Conservation (phyloP, 2,888 invertebrate genomes). For the Morinoia aosen region DNA sequence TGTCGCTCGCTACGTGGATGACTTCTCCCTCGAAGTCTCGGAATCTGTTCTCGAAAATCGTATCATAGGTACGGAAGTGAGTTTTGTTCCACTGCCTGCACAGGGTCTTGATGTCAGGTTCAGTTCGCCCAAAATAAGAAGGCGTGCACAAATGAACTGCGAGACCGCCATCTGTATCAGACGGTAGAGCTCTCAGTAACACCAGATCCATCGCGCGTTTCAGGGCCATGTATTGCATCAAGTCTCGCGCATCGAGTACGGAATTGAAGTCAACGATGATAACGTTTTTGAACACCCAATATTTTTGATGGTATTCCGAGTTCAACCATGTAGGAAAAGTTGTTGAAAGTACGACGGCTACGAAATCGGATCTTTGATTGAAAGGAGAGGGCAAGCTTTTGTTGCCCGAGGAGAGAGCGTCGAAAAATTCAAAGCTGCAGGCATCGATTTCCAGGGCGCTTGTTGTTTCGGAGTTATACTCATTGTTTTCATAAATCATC, state of each 20-base stretch:
- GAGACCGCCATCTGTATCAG: neutral
- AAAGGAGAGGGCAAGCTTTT: neutral
- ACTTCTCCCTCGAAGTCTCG: conserved; percentile 54
- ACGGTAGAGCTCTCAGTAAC: neutral
- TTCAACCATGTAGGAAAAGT: neutral
- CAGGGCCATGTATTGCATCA: neutral
- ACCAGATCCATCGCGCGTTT: neutral
- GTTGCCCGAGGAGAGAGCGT: neutral
- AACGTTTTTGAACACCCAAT: neutral
- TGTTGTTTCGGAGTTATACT: neutral
- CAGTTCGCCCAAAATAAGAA: neutral
- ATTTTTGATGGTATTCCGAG: neutral
- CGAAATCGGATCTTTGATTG: neutral
- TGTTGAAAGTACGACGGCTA: neutral
- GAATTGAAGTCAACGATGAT: neutral
- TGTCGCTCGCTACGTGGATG: conserved; percentile 58
- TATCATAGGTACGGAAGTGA: conserved; percentile 41
- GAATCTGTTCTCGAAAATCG: conserved; percentile 55
- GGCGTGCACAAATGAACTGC: neutral
- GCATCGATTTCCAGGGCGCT: neutral
- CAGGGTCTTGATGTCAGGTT: neutral
- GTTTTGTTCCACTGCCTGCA: conserved; percentile 50
- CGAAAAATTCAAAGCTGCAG: neutral
- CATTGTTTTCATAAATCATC: neutral
- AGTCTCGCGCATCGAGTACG: neutral